These are phyloP conservation scores for Apis florea DNA, from an alignment of 1,140 invertebrate genomes.

Conservation along the genomic window DNA sequence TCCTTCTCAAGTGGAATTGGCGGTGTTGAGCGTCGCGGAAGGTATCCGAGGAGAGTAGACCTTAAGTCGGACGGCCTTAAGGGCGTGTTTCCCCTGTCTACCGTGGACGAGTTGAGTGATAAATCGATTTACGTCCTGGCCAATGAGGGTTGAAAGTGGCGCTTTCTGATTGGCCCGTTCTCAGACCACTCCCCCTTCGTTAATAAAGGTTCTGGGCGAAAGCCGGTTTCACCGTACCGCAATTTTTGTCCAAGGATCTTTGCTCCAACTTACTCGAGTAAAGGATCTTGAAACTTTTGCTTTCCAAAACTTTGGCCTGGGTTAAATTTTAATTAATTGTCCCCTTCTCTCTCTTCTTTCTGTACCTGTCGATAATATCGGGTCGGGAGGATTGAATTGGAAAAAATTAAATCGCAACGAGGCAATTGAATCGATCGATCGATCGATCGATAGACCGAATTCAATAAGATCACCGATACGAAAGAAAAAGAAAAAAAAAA, in stretches of 20 bases:
- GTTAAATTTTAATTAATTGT: no score
- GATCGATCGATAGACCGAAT: no score
- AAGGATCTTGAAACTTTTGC: no score
- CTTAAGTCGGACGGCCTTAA: constrained; percentile 67
- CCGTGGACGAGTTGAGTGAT: constrained; percentile 71
- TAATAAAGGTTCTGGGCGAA: constrained; percentile 68
- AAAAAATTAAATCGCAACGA: no score
- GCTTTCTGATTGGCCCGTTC: constrained; percentile 74
- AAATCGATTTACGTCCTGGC: constrained; percentile 78
- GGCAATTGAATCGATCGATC: no score
- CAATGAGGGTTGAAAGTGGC: constrained; percentile 76
- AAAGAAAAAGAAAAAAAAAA: no score
- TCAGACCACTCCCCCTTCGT: constrained; percentile 75
- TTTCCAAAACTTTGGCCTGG: background rate
- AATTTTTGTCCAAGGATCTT: constrained; percentile 29
- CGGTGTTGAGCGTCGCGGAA: constrained; percentile 63
- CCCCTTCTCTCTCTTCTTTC: no score
- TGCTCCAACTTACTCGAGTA: no score
- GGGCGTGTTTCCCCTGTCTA: constrained; percentile 67
- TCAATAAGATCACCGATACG: no score
- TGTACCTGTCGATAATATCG: no score
- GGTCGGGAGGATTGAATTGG: no score
- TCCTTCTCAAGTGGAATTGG: constrained; percentile 71
- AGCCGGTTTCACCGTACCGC: constrained; percentile 69
- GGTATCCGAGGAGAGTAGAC: constrained; percentile 59